phyloP scores from a whole-genome alignment of 2,888 invertebrate genomes.

The Dicranocentrus wangi region DNA sequence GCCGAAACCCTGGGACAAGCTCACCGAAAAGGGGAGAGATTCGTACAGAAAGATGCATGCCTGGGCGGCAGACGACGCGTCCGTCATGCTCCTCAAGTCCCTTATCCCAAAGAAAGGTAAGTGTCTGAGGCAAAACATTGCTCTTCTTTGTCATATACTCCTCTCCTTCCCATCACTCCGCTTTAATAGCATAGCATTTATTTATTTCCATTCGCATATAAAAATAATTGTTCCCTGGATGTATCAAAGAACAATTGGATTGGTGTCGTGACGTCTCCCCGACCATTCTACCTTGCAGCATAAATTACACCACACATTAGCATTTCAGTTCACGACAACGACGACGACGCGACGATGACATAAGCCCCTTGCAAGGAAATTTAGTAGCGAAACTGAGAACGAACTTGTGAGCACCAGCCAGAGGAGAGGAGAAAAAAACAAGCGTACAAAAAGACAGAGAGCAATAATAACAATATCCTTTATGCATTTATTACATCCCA shows the following conservation, averaged over 20 bases:
- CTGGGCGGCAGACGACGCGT: slow-evolving; percentile 98
- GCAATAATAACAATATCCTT: too few relatives aligned
- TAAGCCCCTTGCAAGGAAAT: too few relatives aligned
- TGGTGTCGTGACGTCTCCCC: background rate
- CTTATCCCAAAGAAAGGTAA: slow-evolving; percentile 73
- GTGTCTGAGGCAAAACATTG: background rate
- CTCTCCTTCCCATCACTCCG: background rate
- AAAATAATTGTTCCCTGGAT: slow-evolving; percentile 7
- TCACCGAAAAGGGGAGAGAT: slow-evolving; percentile 97
- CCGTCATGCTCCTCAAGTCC: slow-evolving; percentile 96
- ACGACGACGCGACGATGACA: too few relatives aligned
- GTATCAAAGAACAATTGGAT: slow-evolving; percentile 2
- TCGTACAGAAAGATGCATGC: slow-evolving; percentile 97
- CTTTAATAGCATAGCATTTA: background rate
- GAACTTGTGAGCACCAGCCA: too few relatives aligned
- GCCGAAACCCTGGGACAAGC: slow-evolving; percentile 99
- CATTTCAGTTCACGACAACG: slow-evolving; percentile 2
- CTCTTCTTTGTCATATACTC: slow-evolving; percentile 1
- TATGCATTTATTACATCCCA: background rate
- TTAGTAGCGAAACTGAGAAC: too few relatives aligned
- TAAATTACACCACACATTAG: slow-evolving; percentile 16
- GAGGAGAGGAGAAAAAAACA: too few relatives aligned
- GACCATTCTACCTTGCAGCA: background rate
- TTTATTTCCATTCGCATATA: too few relatives aligned
- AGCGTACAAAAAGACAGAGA: too few relatives aligned